Evolutionary conservation across 2,888 invertebrate species (phyloP).

Genomic region (Diloba caeruleocephala): DNA sequence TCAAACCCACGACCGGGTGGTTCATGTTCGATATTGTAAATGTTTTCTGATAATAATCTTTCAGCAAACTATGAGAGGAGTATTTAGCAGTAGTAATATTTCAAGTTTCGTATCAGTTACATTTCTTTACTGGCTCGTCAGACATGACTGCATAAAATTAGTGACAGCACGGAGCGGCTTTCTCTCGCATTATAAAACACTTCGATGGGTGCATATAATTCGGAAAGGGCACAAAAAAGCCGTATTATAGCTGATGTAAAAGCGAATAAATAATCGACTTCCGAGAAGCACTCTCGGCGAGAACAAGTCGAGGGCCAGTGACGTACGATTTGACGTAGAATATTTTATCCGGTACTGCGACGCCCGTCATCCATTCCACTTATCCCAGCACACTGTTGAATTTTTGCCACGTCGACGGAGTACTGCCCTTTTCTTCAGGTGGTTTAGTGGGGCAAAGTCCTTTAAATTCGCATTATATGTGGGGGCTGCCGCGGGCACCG

Average conservation of each 20-base stretch:
- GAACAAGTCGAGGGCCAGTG: conserved; percentile 85
- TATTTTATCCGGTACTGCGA: conserved; percentile 84
- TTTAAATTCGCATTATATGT: conserved; percentile 81
- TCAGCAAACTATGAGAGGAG: too few species aligned
- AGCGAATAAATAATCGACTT: conserved; percentile 87
- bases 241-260: conserved; percentile 79
- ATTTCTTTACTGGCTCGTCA: conserved; percentile 1
- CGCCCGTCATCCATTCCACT: conserved; percentile 87
- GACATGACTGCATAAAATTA: conserved; percentile 56
- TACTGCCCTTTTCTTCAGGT: conserved; percentile 82
- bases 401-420: conserved; percentile 85
- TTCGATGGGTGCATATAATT: conserved; percentile 74
- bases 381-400: conserved; percentile 86
- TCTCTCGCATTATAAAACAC: conserved; percentile 62
- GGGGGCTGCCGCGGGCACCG: conserved; percentile 56
- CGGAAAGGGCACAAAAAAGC: conserved; percentile 79
- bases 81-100: too few species aligned
- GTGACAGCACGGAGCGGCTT: conserved; percentile 42
- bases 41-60: neutral
- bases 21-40: conserved; percentile 51
- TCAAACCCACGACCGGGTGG: too few species aligned
- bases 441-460: conserved; percentile 80
- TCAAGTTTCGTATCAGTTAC: too few species aligned
- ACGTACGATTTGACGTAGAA: conserved; percentile 88
- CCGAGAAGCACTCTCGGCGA: conserved; percentile 82